Percentiles rank a stretch among this genome's conserved stretches.
phyloP scores from a whole-genome alignment of 1,140 invertebrate genomes.

The Cotesia chilonis region DNA sequence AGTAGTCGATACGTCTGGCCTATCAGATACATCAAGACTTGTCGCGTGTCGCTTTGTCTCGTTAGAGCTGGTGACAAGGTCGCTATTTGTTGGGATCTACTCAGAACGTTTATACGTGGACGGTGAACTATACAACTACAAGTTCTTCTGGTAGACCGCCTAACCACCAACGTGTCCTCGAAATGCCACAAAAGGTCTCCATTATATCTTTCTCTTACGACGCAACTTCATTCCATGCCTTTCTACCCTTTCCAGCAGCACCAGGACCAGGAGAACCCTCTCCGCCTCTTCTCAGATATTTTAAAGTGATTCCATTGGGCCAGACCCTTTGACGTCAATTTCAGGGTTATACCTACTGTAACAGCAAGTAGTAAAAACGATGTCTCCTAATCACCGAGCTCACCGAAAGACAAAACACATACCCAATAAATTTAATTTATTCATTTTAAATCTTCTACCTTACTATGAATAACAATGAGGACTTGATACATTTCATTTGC shows the following conservation, averaged over 20 bases:
- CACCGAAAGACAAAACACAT: too few relatives aligned
- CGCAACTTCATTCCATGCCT: too few relatives aligned
- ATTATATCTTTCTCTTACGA: too few relatives aligned
- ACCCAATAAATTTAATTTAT: too few relatives aligned
- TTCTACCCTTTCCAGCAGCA: too few relatives aligned
- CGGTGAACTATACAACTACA: neutral
- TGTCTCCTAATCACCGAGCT: too few relatives aligned
- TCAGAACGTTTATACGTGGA: neutral
- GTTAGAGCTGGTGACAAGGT: conserved; percentile 12
- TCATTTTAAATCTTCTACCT: too few relatives aligned
- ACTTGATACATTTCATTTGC: conserved; percentile 11
- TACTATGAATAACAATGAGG: neutral
- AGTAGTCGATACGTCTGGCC: neutral
- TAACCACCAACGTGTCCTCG: conserved; percentile 23
- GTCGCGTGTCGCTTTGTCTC: conserved; percentile 20
- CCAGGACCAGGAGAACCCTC: too few relatives aligned
- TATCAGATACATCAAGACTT: conserved; percentile 4
- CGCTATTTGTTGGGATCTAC: neutral
- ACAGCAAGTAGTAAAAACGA: neutral
- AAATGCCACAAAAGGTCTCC: conserved; percentile 13
- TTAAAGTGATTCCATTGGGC: neutral
- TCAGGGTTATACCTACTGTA: neutral
- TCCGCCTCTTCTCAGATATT: too few relatives aligned
- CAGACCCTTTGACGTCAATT: conserved; percentile 23
- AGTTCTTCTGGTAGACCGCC: conserved; percentile 1